Evolutionary conservation across 2,888 invertebrate species (phyloP).

Genomic region (Eilema sororculum): DNA sequence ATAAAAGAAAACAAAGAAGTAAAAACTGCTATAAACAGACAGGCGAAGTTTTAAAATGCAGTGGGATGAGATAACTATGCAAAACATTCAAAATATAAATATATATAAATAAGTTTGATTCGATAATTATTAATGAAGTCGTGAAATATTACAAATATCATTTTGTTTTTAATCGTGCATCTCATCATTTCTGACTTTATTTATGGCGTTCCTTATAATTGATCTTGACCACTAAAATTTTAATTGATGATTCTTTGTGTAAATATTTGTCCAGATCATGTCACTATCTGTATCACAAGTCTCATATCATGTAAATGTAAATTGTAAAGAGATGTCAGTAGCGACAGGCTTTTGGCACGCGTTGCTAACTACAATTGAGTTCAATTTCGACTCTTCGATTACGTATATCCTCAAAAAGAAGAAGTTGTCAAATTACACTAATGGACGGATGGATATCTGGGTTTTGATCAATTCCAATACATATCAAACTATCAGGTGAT

Average conservation of each 20-base stretch:
- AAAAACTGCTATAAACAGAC: too few species aligned
- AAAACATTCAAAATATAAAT: background rate
- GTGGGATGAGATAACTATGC: background rate
- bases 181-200: background rate
- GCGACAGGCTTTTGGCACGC: background rate
- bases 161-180: background rate
- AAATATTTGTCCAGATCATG: constrained; percentile 4
- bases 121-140: background rate
- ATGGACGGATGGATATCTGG: background rate
- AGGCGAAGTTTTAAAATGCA: background rate
- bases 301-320: background rate
- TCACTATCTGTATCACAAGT: constrained; percentile 2
- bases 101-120: background rate
- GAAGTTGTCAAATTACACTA: background rate
- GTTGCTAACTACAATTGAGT: background rate
- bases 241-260: constrained; percentile 3
- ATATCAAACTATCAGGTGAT: background rate
- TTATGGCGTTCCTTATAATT: background rate
- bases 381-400: background rate
- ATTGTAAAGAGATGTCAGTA: background rate
- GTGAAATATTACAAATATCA: background rate
- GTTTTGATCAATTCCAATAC: background rate
- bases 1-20: background rate
- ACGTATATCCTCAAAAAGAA: background rate
- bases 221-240: constrained; percentile 9